These are phyloP conservation scores for Aspiorhynchus laticeps DNA, from an alignment of 2,113 vertebrate species.

Conservation along the genomic window DNA sequence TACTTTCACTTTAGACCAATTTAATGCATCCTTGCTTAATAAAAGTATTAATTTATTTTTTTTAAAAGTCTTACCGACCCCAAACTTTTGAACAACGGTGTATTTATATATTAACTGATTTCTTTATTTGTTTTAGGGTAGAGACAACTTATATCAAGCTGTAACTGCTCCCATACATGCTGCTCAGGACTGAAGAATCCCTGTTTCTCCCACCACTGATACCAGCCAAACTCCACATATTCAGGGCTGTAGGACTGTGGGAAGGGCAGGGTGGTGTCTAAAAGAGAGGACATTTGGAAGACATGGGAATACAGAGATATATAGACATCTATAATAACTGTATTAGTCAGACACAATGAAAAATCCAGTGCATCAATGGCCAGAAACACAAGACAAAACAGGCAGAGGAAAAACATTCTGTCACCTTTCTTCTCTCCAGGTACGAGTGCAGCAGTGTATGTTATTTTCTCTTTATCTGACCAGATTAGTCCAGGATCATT, in stretches of 20 bases:
- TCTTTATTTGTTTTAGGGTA: neutral
- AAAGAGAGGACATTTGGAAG: too few species aligned
- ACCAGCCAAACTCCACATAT: too few species aligned
- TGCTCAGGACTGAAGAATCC: too few species aligned
- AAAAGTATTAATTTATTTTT: too few species aligned
- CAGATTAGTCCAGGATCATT: conserved; percentile 62
- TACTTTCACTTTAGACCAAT: neutral
- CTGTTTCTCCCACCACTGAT: too few species aligned
- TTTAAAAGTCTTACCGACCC: too few species aligned
- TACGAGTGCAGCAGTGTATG: conserved; percentile 60
- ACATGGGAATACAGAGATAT: too few species aligned
- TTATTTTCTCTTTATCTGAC: conserved; percentile 69
- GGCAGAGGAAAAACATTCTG: neutral
- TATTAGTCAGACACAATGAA: too few species aligned
- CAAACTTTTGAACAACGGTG: neutral
- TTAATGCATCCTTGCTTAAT: neutral
- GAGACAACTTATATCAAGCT: neutral
- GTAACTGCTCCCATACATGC: too few species aligned
- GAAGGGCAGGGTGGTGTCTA: too few species aligned
- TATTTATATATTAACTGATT: neutral
- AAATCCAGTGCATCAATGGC: neutral
- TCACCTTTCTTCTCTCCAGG: conserved; percentile 77
- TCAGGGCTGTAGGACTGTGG: too few species aligned
- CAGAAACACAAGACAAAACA: neutral
- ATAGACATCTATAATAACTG: too few species aligned